Evolutionary conservation across 2,888 invertebrate genomes (phyloP), one percentile per base, ranked within the genome.

Genomic region (Colletes collaris): DNA sequence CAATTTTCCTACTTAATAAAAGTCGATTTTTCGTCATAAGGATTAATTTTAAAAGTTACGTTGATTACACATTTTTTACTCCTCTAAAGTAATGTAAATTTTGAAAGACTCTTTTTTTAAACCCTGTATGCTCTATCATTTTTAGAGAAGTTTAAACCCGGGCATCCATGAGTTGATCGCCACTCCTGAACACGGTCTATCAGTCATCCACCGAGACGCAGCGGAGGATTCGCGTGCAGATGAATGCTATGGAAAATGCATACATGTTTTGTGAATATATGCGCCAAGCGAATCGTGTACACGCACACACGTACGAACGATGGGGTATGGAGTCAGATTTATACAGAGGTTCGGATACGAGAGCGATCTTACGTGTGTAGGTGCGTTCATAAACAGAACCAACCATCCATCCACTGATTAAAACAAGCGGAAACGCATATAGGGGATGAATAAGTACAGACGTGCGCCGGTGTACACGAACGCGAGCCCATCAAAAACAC

Each of bases 351-450:
- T 16, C 37, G 37, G 50, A 6, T 16, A 56, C 40, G 50, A 49
- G 27, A 10, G 37, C 19, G 27, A 53, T 50, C 68, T 60, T 52
- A 52, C 46, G 49, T 64, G 69, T 74, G 59, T 52, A 44, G 46
- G 50, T 46, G 53, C 27, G 64, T 53, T 66, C 79, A 79, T 74
- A 80, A 80, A 79, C 74, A 79, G 79, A 66, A 56, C 68, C 79
- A 79, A 80, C 79, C 79, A 79, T 74, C 79, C 80, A 74, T 80
- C 68, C 65, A 60, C 79, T 79, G 80, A 80, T 80, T 80, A 79
- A 79, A 80, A 80, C 74, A 67, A 73, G 58, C 58, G 67, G 63
- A 79, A 72, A 77, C 72, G 63, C 63, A 62, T 72, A 72, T 46
- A 73, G 73, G 71, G 70, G 78, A 56, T 74, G 81, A 80, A 72